Base-by-base conservation (phyloP, 2,113 vertebrate genomes). In the Xerus inauris region DNA sequence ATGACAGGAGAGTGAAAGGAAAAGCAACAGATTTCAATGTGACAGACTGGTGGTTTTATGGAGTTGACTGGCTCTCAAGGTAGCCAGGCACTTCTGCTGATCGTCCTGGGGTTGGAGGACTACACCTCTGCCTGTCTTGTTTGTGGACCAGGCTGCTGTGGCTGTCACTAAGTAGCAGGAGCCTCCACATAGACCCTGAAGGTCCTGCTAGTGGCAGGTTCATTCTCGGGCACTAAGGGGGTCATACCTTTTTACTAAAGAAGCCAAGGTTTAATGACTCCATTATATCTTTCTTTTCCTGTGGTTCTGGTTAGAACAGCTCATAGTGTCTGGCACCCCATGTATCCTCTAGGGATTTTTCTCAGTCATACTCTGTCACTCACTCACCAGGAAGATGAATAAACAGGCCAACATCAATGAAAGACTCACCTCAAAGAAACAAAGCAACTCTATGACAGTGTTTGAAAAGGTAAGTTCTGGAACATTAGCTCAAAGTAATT, bases 281-380 rank as follows among this genome's bases (percentile, higher is more conserved):
- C n/a, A 17, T 32, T 1, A 2, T 5, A 3, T 35, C 67, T 67
- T 75, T 12, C 62, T 30, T 75, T 64, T 16, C 17, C 54, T 38
- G 67, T 8, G 14, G 0, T 26, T 19, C 49, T 12, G 3, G 42
- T 10, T 42, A 57, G 49, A 42, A 7, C 4, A 7, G 0, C 1
- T 72, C 19, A 0, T 4, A 17, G 38, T 72, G 35, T 32, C 54
- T 30, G n/a, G 20, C 45, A 22, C 77, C 10, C 0, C 0, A 40
- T 24, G n/a, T 11, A 19, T 17, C 13, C 40, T 62, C 40, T 26
- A 2, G 0, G 40, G 0, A 6, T n/a, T 1, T 26, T 12, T 49
- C 49, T 49, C 49, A 51, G 79, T 30, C 64, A 40, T 40, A 76
- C 28, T 1, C 45, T 24, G 8, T 49, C 8, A 59, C 3, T 49